Percentiles rank a stretch among this genome's conserved stretches.
phyloP scores from a whole-genome alignment of 2,888 invertebrate genomes.

The Timema cristinae region DNA sequence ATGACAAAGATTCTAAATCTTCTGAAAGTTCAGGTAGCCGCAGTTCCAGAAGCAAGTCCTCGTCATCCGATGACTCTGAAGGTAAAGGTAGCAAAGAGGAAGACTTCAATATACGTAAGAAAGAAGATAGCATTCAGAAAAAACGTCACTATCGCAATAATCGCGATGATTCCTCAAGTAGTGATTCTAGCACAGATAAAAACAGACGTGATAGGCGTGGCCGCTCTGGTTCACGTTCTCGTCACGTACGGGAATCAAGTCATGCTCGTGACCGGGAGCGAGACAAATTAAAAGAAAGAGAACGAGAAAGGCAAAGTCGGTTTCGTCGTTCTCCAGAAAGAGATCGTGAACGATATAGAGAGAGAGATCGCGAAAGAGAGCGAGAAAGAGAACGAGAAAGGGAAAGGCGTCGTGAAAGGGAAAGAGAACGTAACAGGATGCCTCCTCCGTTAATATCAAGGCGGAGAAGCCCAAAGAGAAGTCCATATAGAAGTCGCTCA shows the following conservation, averaged over 20 bases:
- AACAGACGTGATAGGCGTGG: constrained; percentile 17
- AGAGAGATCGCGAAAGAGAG: constrained; percentile 43
- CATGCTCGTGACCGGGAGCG: constrained; percentile 25
- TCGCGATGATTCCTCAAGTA: constrained; percentile 67
- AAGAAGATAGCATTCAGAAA: constrained; percentile 78
- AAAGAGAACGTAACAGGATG: constrained; percentile 45
- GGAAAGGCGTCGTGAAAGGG: constrained; percentile 39
- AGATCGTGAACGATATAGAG: constrained; percentile 38
- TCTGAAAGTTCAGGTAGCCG: constrained; percentile 22
- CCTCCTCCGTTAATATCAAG: constrained; percentile 44
- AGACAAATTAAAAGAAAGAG: constrained; percentile 20
- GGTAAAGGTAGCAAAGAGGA: constrained; percentile 42
- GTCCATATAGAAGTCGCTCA: constrained; percentile 44
- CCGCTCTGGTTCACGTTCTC: constrained; percentile 24
- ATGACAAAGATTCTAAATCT: neutral
- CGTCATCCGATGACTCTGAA: constrained; percentile 26
- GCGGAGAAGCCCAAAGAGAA: constrained; percentile 35
- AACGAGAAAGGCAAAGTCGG: constrained; percentile 18
- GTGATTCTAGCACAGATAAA: constrained; percentile 47
- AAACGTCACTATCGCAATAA: constrained; percentile 82
- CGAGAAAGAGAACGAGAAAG: constrained; percentile 27
- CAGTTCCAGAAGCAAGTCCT: constrained; percentile 25
- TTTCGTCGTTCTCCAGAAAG: constrained; percentile 38
- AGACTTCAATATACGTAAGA: constrained; percentile 68
- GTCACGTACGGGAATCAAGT: constrained; percentile 8